These are phyloP conservation scores for Lycaon pictus DNA, from an alignment of 2,113 vertebrate genomes.

Conservation along the genomic window DNA sequence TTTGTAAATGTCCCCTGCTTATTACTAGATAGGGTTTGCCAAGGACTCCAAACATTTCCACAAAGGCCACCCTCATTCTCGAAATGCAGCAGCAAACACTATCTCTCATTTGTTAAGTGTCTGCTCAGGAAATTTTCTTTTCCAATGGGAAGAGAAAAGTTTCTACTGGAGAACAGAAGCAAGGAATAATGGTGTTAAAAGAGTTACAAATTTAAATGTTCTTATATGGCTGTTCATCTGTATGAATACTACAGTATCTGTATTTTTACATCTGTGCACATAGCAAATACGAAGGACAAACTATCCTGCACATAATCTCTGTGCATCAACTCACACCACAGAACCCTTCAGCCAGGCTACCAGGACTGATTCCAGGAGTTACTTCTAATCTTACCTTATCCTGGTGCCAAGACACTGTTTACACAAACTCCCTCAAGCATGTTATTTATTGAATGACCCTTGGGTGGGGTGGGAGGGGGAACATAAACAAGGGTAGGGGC, in stretches of 20 bases:
- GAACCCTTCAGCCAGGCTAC: not conserved
- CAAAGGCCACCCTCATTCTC: not conserved
- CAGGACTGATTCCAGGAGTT: conserved; percentile 43
- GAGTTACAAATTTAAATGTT: not conserved
- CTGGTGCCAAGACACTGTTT: conserved; percentile 57
- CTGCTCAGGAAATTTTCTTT: conserved; percentile 32
- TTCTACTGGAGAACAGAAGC: conserved; percentile 40
- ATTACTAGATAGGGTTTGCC: not conserved
- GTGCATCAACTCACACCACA: conserved; percentile 28
- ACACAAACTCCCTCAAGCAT: not conserved
- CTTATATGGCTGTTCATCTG: not conserved
- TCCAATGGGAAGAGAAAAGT: not conserved
- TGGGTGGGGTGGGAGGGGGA: no score
- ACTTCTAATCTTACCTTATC: conserved; percentile 40
- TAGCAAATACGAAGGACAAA: conserved; percentile 53
- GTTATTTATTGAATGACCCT: conserved; percentile 20
- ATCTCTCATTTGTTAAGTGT: not conserved
- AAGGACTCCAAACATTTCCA: not conserved
- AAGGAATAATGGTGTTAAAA: not conserved
- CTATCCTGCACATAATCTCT: not conserved
- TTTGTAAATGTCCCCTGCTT: not conserved
- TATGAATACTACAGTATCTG: not conserved
- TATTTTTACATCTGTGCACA: conserved; percentile 59
- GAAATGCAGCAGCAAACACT: not conserved
- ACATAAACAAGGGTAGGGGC: not conserved